phyloP scores from a whole-genome alignment of 1,140 invertebrate species.

The Cydia strobilella region DNA sequence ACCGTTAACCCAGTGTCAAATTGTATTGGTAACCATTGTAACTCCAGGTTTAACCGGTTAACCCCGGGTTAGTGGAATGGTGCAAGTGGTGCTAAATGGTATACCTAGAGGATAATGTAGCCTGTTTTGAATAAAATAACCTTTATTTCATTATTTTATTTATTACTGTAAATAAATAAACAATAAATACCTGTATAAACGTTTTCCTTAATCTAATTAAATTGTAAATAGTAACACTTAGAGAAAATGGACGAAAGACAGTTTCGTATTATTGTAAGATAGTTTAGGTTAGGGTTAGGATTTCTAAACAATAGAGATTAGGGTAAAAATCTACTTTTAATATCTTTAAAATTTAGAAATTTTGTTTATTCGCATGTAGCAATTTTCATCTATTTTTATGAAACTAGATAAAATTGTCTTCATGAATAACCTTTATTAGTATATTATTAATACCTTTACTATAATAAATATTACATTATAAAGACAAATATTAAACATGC shows the following conservation, averaged over 20 bases:
- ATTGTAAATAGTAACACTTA: constrained; percentile 10
- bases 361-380: neutral
- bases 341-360: neutral
- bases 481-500: constrained; percentile 15
- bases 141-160: neutral
- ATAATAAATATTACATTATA: neutral
- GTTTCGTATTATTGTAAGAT: constrained; percentile 20
- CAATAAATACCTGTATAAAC: constrained; percentile 33
- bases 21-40: too few relatives aligned
- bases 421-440: too few relatives aligned
- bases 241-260: constrained; percentile 30
- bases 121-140: neutral
- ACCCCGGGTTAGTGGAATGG: too few relatives aligned
- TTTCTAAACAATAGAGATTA: constrained; percentile 26
- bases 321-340: constrained; percentile 10
- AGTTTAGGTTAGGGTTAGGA: constrained; percentile 6
- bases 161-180: constrained; percentile 28
- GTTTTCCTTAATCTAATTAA: neutral
- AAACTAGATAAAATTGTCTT: neutral
- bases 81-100: too few relatives aligned
- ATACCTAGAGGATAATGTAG: too few relatives aligned
- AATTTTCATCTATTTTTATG: neutral
- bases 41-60: too few relatives aligned
- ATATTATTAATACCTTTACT: neutral
- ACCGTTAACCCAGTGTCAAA: too few relatives aligned